Evolutionary conservation across 1,140 invertebrate species (phyloP).

Genomic region (Drosophila nasuta): DNA sequence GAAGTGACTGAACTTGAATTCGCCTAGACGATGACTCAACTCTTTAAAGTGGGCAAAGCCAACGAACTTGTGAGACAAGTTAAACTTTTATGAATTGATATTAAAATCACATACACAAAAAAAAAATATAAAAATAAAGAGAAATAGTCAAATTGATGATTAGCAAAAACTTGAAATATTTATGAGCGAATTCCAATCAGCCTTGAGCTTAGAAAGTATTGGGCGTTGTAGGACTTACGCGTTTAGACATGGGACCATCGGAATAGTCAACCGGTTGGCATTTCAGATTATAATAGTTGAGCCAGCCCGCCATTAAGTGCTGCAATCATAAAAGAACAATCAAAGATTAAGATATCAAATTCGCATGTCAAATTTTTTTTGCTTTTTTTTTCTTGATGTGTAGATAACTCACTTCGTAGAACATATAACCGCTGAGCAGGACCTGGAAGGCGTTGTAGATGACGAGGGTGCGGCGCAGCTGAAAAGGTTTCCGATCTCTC

Average conservation of each 20-base stretch:
- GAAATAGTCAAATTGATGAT: background rate
- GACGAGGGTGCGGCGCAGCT: constrained; percentile 92
- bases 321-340: constrained; percentile 81
- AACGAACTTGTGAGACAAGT: constrained; percentile 62
- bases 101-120: background rate
- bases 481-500: constrained; percentile 94
- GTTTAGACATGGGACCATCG: constrained; percentile 90
- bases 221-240: constrained; percentile 88
- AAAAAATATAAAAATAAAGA: background rate
- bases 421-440: constrained; percentile 93
- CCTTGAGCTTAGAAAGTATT: constrained; percentile 26
- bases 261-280: constrained; percentile 98
- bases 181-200: constrained; percentile 10
- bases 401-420: constrained; percentile 91
- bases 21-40: constrained; percentile 19
- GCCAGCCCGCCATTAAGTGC: constrained; percentile 94
- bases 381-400: too few species aligned
- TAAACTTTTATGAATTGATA: constrained; percentile 42
- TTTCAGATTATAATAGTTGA: constrained; percentile 94
- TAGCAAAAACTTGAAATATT: background rate
- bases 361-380: too few species aligned
- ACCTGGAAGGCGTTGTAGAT: constrained; percentile 96
- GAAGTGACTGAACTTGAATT: constrained; percentile 49
- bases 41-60: constrained; percentile 32
- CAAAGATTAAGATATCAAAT: too few species aligned